Conservation (phyloP, 2,888 invertebrate genomes). For the Pimpla rufipes region DNA sequence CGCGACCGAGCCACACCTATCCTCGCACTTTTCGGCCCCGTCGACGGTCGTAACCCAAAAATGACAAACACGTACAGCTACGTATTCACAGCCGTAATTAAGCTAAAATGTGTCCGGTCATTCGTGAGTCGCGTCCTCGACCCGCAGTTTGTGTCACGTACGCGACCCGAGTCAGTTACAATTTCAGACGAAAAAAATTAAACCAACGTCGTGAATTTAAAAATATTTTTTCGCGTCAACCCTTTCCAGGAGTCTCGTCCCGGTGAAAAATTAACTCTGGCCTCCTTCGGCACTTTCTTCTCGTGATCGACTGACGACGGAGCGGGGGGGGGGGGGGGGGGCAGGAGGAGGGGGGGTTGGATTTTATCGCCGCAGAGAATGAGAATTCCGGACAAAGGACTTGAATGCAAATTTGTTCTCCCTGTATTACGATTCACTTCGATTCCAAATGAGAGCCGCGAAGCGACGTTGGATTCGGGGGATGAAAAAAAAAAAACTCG, state of each 20-base stretch:
- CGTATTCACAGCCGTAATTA: conserved; percentile 30
- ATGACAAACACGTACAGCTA: conserved; percentile 9
- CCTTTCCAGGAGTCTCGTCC: background rate
- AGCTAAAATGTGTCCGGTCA: conserved; percentile 18
- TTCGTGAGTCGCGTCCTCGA: conserved; percentile 13
- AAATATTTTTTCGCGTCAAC: conserved; percentile 19
- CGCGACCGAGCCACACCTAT: conserved; percentile 5
- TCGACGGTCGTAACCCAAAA: conserved; percentile 27
- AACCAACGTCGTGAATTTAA: background rate
- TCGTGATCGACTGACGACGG: background rate
- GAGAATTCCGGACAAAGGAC: conserved; percentile 52
- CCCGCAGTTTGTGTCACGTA: background rate
- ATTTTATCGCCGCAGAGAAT: conserved; percentile 9
- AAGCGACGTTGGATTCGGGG: conserved; percentile 23
- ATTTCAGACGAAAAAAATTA: conserved; percentile 6
- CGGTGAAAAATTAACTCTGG: background rate
- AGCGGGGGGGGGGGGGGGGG: background rate
- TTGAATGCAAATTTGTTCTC: conserved; percentile 59
- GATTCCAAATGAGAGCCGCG: conserved; percentile 45
- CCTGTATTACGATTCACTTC: conserved; percentile 55
- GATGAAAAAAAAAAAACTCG: conserved; percentile 12
- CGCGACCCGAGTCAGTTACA: background rate
- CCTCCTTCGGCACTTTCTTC: background rate
- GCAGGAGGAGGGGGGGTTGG: background rate
- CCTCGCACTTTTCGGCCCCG: background rate